Percentiles rank a stretch among this genome's conserved stretches.
These are phyloP conservation scores for Ophioderma brevispina DNA, from an alignment of 35 echinoderm and acorn worm genomes.

Conservation along the genomic window DNA sequence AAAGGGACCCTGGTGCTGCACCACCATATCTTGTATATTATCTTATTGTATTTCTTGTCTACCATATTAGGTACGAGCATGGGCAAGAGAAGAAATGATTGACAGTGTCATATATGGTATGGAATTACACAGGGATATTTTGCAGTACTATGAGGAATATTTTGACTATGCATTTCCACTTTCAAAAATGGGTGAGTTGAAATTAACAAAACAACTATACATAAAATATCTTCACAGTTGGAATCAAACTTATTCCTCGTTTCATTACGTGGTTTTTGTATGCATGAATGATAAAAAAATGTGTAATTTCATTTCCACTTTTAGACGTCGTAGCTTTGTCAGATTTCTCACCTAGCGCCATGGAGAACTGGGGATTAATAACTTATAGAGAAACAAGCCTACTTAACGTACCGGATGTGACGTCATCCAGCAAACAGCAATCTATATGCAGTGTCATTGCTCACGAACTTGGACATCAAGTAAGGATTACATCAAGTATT, in stretches of 20 bases:
- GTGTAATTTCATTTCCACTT: neutral
- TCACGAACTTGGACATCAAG: slow-evolving; percentile 84
- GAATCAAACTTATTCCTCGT: no score
- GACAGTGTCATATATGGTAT: neutral
- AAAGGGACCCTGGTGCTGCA: no score
- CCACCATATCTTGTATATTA: no score
- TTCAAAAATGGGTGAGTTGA: neutral
- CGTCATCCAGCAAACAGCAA: neutral
- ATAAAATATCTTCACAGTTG: no score
- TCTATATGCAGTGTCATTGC: slow-evolving; percentile 25
- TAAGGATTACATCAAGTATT: no score
- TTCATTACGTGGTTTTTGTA: no score
- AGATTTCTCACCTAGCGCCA: slow-evolving; percentile 67
- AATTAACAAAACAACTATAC: neutral
- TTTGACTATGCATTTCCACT: neutral
- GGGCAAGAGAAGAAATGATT: neutral
- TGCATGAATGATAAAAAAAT: no score
- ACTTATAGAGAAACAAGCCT: slow-evolving; percentile 51
- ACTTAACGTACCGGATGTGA: slow-evolving; percentile 28
- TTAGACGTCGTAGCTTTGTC: slow-evolving; percentile 80
- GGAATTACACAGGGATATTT: neutral
- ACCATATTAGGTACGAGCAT: neutral
- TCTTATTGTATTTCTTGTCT: neutral
- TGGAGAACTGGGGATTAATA: slow-evolving; percentile 89
- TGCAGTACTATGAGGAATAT: neutral